Conservation (phyloP, 1,140 invertebrate genomes). For the Maconellicoccus hirsutus region DNA sequence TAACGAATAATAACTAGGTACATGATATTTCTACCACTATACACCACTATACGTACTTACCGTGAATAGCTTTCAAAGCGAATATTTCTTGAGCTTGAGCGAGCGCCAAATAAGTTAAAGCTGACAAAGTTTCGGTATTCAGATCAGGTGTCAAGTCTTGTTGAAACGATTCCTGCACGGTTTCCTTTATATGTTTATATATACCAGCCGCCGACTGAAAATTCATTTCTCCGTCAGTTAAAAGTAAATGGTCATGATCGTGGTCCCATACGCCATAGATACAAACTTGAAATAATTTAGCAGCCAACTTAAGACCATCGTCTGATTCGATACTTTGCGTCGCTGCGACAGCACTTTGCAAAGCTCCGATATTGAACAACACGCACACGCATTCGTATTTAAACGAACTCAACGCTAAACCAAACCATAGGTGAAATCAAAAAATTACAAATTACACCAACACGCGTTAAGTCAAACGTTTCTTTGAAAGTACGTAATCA, state of each 20-base stretch:
- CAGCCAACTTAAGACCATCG: conserved; percentile 84
- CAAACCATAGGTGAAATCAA: conserved; percentile 24
- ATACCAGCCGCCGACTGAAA: conserved; percentile 80
- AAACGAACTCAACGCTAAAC: conserved; percentile 65
- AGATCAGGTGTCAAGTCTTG: conserved; percentile 93
- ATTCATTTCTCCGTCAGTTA: conserved; percentile 24
- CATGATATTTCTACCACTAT: neutral
- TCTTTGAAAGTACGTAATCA: no score
- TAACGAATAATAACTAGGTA: no score
- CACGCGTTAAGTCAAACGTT: neutral
- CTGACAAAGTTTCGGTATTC: conserved; percentile 76
- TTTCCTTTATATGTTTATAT: conserved; percentile 76
- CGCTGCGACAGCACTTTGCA: conserved; percentile 81
- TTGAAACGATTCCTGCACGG: conserved; percentile 68
- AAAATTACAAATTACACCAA: no score
- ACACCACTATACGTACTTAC: conserved; percentile 43
- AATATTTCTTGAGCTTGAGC: conserved; percentile 97
- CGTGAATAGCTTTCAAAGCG: conserved; percentile 84
- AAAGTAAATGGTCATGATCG: conserved; percentile 10
- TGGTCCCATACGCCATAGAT: conserved; percentile 28
- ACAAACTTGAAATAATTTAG: conserved; percentile 77
- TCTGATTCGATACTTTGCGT: conserved; percentile 77
- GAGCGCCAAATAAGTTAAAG: conserved; percentile 79
- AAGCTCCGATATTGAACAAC: conserved; percentile 91
- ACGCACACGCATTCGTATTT: conserved; percentile 90